Percentiles rank a stretch among this genome's conserved stretches.
These are phyloP conservation scores for Drosophila pullipes DNA, from an alignment of 2,888 invertebrate genomes.

Conservation along the genomic window DNA sequence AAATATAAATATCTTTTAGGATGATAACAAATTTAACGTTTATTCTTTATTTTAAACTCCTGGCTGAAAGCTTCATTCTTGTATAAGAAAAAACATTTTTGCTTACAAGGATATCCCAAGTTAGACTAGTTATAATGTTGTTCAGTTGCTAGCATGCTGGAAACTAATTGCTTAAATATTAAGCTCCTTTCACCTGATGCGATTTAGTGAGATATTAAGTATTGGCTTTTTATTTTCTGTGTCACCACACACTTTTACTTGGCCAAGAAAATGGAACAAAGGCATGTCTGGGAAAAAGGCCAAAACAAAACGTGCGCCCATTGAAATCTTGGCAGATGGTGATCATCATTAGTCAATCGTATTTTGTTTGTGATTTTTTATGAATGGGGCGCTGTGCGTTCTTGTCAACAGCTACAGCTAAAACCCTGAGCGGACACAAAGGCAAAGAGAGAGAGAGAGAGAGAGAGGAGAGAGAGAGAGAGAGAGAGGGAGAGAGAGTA, in stretches of 20 bases:
- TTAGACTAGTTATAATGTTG: background rate
- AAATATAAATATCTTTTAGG: background rate
- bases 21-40: background rate
- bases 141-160: background rate
- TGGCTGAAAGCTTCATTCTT: no score
- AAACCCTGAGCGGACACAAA: conserved; percentile 25
- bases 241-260: conserved; percentile 40
- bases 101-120: background rate
- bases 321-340: conserved; percentile 26
- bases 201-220: conserved; percentile 1
- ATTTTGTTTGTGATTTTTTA: conserved; percentile 14
- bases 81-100: background rate
- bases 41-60: background rate
- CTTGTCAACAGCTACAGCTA: conserved; percentile 31
- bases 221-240: conserved; percentile 22
- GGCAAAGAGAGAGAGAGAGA: background rate
- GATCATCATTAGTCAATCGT: conserved; percentile 57
- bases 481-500: background rate
- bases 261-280: conserved; percentile 35
- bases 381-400: conserved; percentile 29
- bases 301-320: conserved; percentile 46
- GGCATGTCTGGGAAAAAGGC: conserved; percentile 28
- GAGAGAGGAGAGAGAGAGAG: background rate
- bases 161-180: background rate
- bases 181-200: conserved; percentile 15